phyloP scores from a whole-genome alignment of 2,888 invertebrate species.

The Drosophila mayaguana region DNA sequence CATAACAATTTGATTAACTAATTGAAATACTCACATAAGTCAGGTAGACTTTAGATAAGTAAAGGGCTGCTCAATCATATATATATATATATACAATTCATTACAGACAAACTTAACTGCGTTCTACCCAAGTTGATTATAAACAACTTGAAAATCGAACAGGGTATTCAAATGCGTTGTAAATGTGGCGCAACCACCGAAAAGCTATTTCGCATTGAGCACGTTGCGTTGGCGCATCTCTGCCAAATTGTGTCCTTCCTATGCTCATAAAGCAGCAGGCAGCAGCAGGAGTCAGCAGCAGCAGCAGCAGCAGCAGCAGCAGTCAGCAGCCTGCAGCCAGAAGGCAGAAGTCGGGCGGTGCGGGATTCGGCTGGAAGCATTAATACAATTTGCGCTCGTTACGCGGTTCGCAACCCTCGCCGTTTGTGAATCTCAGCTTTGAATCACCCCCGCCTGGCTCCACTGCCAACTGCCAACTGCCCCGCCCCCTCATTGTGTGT shows the following conservation, averaged over 20 bases:
- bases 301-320: conserved; percentile 9
- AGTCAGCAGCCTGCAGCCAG: conserved; percentile 1
- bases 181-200: conserved; percentile 29
- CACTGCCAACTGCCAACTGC: background rate
- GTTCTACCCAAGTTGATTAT: background rate
- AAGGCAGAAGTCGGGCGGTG: background rate
- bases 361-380: conserved; percentile 6
- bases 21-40: too few relatives aligned
- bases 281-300: conserved; percentile 2
- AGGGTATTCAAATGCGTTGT: conserved; percentile 22
- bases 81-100: too few relatives aligned
- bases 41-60: background rate
- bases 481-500: conserved; percentile 39
- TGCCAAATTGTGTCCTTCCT: conserved; percentile 43
- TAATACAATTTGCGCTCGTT: conserved; percentile 80
- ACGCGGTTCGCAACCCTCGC: conserved; percentile 74
- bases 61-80: background rate
- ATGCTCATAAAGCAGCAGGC: conserved; percentile 26
- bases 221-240: conserved; percentile 26
- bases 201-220: conserved; percentile 23
- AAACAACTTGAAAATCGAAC: background rate
- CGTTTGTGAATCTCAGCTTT: conserved; percentile 49
- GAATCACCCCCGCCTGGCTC: conserved; percentile 45
- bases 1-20: too few relatives aligned
- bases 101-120: background rate